phyloP scores from a whole-genome alignment of 2,113 vertebrate species.

The Lophura nycthemera region DNA sequence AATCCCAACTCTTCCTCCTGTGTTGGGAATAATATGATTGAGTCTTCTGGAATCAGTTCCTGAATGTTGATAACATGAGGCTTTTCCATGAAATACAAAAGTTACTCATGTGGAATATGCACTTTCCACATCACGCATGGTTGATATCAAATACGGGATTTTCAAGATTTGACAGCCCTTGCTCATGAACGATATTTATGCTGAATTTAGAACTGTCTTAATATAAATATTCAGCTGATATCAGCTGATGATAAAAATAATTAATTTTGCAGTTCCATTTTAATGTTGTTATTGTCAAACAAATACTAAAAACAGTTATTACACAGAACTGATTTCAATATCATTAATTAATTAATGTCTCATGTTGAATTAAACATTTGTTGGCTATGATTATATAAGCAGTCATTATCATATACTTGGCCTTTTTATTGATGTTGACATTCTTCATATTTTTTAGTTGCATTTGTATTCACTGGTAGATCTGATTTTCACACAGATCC shows the following conservation, averaged over 20 bases:
- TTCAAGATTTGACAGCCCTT: conserved; percentile 24
- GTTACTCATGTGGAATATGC: conserved; percentile 60
- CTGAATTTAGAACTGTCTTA: neutral
- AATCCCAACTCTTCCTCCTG: conserved; percentile 10
- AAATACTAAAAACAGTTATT: neutral
- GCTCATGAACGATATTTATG: neutral
- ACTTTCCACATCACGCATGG: conserved; percentile 17
- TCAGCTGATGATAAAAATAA: neutral
- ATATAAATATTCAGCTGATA: neutral
- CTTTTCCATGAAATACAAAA: conserved; percentile 18
- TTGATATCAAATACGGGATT: conserved; percentile 11
- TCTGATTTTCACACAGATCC: neutral
- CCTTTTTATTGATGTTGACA: neutral
- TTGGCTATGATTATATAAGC: neutral
- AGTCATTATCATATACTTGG: neutral
- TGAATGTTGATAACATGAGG: conserved; percentile 43
- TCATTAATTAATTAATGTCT: neutral
- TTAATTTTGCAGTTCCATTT: neutral
- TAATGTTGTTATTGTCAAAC: neutral
- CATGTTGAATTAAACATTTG: neutral
- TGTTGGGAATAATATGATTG: neutral
- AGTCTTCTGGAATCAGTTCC: conserved; percentile 38
- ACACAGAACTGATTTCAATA: neutral
- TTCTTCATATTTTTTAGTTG: neutral
- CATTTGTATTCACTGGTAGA: neutral